A percentile compares a stretch with the other conserved stretches of the same genome.
Conservation (phyloP, 2,797 vertebrate genomes). For the Mycteria americana region DNA sequence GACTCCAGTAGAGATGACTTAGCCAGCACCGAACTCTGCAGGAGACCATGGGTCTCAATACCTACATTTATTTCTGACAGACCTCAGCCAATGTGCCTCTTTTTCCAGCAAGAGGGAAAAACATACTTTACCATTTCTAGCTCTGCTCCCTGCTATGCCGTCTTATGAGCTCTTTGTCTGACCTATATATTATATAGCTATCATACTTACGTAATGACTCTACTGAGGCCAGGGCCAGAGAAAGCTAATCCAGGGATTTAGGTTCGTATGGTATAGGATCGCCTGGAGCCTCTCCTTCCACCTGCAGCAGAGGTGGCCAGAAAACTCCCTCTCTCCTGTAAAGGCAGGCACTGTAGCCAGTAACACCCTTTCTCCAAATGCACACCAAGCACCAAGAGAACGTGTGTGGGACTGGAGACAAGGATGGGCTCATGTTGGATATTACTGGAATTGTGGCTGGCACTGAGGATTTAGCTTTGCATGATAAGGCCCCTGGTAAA, state of each 20-base stretch:
- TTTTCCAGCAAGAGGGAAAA: slow-evolving; percentile 1
- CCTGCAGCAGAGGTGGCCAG: not conserved
- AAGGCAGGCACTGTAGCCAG: not conserved
- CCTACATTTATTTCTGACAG: slow-evolving; percentile 24
- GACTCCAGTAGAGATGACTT: not conserved
- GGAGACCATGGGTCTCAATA: not conserved
- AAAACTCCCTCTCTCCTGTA: not conserved
- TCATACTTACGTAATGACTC: not conserved
- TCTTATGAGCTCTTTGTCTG: slow-evolving; percentile 10
- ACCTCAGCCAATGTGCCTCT: not conserved
- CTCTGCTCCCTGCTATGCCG: not conserved
- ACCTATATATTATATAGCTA: not conserved
- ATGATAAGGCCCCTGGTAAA: not conserved
- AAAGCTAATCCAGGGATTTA: not conserved
- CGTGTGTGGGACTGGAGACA: not conserved
- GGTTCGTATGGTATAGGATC: fast-evolving
- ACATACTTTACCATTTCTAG: not conserved
- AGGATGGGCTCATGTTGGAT: not conserved
- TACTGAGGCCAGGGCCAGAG: not conserved
- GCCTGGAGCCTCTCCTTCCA: not conserved
- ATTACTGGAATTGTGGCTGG: not conserved
- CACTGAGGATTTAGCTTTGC: not conserved
- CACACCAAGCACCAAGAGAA: not conserved
- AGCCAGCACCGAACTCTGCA: not conserved
- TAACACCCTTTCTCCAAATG: not conserved